These are phyloP conservation scores for Pangasius krempfi DNA, from an alignment of 2,797 vertebrate genomes.

Conservation along the genomic window DNA sequence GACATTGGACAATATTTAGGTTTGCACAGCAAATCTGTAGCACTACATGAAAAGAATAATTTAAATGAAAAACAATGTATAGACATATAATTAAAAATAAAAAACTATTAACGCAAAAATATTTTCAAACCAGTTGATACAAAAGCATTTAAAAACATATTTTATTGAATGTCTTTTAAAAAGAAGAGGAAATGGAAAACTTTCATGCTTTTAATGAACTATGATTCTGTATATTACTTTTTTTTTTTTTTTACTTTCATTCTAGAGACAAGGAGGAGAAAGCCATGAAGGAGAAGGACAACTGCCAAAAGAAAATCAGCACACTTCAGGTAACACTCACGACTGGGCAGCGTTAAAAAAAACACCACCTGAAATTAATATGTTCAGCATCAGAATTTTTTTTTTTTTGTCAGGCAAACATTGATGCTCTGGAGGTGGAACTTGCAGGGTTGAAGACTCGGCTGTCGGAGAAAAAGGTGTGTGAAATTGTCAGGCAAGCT, in stretches of 20 bases:
- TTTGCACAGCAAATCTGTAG: too few relatives aligned
- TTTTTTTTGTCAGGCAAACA: slow-evolving; percentile 51
- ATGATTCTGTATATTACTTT: neutral
- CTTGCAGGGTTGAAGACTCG: slow-evolving; percentile 57
- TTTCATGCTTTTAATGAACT: neutral
- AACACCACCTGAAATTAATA: neutral
- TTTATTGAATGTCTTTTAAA: neutral
- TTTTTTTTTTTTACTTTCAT: neutral
- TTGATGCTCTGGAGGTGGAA: slow-evolving; percentile 59
- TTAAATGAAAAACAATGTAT: too few relatives aligned
- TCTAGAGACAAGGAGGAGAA: slow-evolving; percentile 54
- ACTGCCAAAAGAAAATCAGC: slow-evolving; percentile 43
- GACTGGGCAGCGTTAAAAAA: neutral
- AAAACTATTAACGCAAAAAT: too few relatives aligned
- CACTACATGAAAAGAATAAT: too few relatives aligned
- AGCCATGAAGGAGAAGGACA: slow-evolving; percentile 7
- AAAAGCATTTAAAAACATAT: too few relatives aligned
- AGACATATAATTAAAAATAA: too few relatives aligned
- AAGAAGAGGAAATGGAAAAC: neutral
- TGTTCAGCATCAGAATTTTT: neutral
- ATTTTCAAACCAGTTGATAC: too few relatives aligned
- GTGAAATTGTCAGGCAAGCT: neutral
- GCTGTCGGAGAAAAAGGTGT: slow-evolving; percentile 57
- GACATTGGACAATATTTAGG: too few relatives aligned
- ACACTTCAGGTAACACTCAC: slow-evolving; percentile 60